Percentiles rank a stretch among this genome's conserved stretches.
phyloP scores from a whole-genome alignment of 53 echinoderm and acorn worm genomes.

The Echinometra lucunter region DNA sequence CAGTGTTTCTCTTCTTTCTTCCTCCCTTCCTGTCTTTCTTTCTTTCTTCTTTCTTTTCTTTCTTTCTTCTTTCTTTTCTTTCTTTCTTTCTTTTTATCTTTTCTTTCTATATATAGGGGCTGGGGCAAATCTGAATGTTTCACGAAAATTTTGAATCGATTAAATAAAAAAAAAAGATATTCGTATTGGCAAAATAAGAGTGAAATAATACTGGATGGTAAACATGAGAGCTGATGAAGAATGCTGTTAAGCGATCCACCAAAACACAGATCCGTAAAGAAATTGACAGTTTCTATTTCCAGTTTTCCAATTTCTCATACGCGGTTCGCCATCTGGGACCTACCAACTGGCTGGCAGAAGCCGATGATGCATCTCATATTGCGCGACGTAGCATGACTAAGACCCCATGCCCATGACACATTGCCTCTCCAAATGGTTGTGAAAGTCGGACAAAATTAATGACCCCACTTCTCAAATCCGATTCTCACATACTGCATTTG shows the following conservation, averaged over 20 bases:
- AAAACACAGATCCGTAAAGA: constrained; percentile 12
- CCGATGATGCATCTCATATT: constrained; percentile 10
- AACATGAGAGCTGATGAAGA: background rate
- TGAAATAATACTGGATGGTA: background rate
- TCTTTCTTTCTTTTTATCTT: too few species aligned
- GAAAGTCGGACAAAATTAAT: constrained; percentile 60
- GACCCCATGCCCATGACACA: constrained; percentile 25
- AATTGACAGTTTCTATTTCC: constrained; percentile 28
- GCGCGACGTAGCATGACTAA: constrained; percentile 47
- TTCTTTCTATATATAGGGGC: too few species aligned
- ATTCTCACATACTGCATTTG: constrained; percentile 16
- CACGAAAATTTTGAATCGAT: too few species aligned
- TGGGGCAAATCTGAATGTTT: too few species aligned
- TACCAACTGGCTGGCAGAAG: background rate
- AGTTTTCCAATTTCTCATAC: background rate
- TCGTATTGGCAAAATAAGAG: background rate
- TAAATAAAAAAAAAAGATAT: too few species aligned
- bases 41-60: too few species aligned
- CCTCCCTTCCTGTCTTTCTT: too few species aligned
- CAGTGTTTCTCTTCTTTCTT: too few species aligned
- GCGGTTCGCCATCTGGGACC: constrained; percentile 20
- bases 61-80: too few species aligned
- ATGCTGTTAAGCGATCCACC: constrained; percentile 30
- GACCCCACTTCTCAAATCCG: constrained; percentile 21
- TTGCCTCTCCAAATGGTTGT: constrained; percentile 15